Conservation (phyloP, 2,888 invertebrate genomes). For the Metallyticus violacea region DNA sequence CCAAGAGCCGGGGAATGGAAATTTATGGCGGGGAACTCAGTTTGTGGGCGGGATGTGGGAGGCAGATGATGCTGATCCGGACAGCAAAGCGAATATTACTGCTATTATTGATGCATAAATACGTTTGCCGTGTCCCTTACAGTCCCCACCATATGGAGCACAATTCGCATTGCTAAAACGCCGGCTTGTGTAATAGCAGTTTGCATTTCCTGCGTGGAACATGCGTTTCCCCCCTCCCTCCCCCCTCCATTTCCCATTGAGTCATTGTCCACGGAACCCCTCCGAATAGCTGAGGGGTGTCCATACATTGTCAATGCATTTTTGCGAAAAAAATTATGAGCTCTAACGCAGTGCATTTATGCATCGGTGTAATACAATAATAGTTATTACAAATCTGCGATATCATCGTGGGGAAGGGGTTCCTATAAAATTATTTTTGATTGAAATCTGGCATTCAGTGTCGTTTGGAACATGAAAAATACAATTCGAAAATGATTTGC, state of each 20-base stretch:
- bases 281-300: neutral
- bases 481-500: neutral
- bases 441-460: neutral
- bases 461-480: neutral
- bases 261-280: slow-evolving; percentile 9
- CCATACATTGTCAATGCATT: neutral
- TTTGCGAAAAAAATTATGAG: neutral
- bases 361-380: neutral
- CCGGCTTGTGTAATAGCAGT: slow-evolving; percentile 3
- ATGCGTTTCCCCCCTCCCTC: neutral
- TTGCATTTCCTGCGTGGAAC: slow-evolving; percentile 6
- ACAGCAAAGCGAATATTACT: neutral
- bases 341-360: neutral
- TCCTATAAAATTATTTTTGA: neutral
- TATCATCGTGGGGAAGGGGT: neutral
- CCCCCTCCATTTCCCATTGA: slow-evolving; percentile 1
- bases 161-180: neutral
- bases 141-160: neutral
- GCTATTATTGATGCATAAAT: neutral
- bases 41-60: no score
- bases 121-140: neutral
- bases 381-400: neutral
- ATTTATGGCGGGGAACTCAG: neutral
- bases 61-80: neutral
- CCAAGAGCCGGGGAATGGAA: neutral